These are phyloP conservation scores for Dynastes maya DNA, from an alignment of 2,888 invertebrate genomes.

Conservation along the genomic window DNA sequence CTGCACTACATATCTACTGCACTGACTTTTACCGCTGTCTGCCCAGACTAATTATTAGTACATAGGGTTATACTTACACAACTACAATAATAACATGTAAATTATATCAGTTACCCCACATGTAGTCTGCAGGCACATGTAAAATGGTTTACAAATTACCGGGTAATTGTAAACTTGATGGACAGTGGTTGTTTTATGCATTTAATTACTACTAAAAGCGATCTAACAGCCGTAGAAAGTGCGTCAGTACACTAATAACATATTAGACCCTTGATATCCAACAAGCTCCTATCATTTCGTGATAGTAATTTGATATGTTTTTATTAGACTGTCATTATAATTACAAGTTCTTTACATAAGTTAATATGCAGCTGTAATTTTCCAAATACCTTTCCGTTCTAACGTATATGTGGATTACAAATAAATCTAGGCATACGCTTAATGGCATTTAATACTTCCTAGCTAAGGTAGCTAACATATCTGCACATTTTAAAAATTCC, in stretches of 20 bases:
- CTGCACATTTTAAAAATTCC: too few species aligned
- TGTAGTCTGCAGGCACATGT: not conserved
- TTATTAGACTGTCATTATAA: conserved; percentile 23
- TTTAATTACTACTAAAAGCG: conserved; percentile 16
- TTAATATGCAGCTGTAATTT: conserved; percentile 33
- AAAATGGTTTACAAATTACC: not conserved
- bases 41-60: too few species aligned
- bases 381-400: conserved; percentile 13
- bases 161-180: not conserved
- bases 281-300: conserved; percentile 10
- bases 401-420: not conserved
- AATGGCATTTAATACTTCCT: too few species aligned
- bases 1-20: too few species aligned
- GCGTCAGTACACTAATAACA: conserved; percentile 29
- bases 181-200: not conserved
- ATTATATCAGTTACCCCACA: not conserved
- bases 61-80: too few species aligned
- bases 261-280: conserved; percentile 14
- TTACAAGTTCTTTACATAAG: conserved; percentile 9
- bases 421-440: not conserved
- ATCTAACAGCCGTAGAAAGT: conserved; percentile 31
- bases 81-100: not conserved
- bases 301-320: conserved; percentile 14
- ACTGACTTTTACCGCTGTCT: too few species aligned
- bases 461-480: too few species aligned